Evolutionary conservation across 2,113 vertebrate genomes (phyloP).

Genomic region (Falco punctatus): DNA sequence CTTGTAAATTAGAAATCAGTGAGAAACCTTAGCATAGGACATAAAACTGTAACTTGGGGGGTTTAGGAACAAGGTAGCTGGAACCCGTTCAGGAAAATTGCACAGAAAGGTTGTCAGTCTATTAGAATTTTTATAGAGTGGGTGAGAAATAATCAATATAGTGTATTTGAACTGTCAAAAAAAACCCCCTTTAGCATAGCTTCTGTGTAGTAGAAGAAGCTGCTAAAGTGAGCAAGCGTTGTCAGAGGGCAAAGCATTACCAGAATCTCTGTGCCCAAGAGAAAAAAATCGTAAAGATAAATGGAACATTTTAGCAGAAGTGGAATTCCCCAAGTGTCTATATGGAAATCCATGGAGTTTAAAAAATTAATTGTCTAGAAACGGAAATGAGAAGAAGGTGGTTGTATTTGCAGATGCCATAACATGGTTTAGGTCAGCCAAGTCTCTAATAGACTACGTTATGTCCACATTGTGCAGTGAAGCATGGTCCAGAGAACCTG

Average conservation of each 20-base stretch:
- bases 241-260: not conserved
- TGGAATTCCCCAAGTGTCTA: not conserved
- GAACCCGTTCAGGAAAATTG: not conserved
- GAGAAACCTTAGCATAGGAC: not conserved
- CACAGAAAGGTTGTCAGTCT: not conserved
- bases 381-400: not conserved
- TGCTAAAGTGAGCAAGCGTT: not conserved
- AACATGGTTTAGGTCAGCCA: not conserved
- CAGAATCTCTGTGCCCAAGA: not conserved
- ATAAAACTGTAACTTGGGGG: not conserved
- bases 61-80: not conserved
- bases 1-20: not conserved
- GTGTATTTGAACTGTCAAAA: not conserved
- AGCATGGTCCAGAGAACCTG: not conserved
- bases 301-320: not conserved
- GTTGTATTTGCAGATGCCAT: not conserved
- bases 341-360: not conserved
- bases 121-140: not conserved
- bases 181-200: not conserved
- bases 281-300: not conserved
- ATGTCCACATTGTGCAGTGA: not conserved
- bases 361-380: not conserved
- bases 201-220: not conserved
- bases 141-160: not conserved
- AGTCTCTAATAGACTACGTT: not conserved